Base-by-base conservation (phyloP, 2,888 invertebrate species). In the Girardia tigrina region DNA sequence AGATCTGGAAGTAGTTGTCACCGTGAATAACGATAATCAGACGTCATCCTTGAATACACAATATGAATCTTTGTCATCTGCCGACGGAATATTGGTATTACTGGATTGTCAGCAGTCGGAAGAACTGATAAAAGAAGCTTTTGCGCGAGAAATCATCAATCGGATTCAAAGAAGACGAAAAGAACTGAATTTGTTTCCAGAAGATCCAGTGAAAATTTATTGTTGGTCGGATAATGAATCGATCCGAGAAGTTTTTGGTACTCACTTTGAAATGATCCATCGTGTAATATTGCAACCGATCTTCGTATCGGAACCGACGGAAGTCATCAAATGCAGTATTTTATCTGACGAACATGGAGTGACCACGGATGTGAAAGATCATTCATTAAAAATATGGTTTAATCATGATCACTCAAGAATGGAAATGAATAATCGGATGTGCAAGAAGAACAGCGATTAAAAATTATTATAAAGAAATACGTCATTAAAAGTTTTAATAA, bases 141-240 rank as follows among this genome's bases (percentile, higher is more conserved):
- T 91, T 27, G 91, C 95, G 0, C 88, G 97, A 77, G 98, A 99
- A 86, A 89, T 97, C 27, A 91, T 94, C 77, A 98, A 97, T 83
- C 88, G 97, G 76, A 88, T 98, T 29, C 98, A 99, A 83, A 95
- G 94, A 84, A 86, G 98, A 14, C 87, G 97, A 77, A 99, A 99
- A 85, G 56, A 56, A 56, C n/a, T 56, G 4, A 56, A 56, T 56
- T 23, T 56, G 4, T 20, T 56, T n/a, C 56, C 56, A 4, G 56
- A 56, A n/a, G 56, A 56, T 56, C 56, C 56, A 20, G 56, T 56
- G n/a, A 56, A 4, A 6, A 56, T 56, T 20, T 56, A 56, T 16
- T 56, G 56, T 56, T 56, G 56, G 56, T 56, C 56, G n/a, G 56
- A 56, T 6, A 56, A 56, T 56, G 56, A 56, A 56, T 4, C 4